Base-by-base conservation (phyloP, 2,888 invertebrate genomes). In the Emmelina monodactyla region DNA sequence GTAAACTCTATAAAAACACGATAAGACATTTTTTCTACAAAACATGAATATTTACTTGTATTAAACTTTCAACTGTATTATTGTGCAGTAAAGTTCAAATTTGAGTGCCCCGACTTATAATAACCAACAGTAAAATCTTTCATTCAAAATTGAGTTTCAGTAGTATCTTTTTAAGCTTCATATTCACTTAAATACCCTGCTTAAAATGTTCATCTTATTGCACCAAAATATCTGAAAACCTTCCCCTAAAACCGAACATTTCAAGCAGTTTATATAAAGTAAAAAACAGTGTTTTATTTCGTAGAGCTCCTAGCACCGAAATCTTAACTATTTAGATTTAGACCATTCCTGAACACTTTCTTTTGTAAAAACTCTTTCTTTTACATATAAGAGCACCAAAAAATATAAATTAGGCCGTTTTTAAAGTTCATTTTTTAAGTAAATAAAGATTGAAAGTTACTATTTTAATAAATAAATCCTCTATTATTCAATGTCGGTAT, bases 261-360 rank as follows among this genome's bases (percentile, higher is more conserved):
- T 28, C 28, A 30, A 30, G 15, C 30, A 6, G 14, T 14, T 14
- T 6, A 25, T 14, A 30, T 14, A 9, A 28, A 28, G 14, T 33
- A 10, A 5, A 15, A 28, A 39, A 32, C 34, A 31, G 37, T 28
- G n/a, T 37, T 42, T 47, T 56, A 55, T 53, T 43, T 38, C 57
- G 55, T 50, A 55, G 57, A 51, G 47, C 50, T 47, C 49, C 44
- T 46, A 75, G 75, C 75, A 76, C 76, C 75, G 59, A 63, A 62
- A 62, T 55, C 53, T 62, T 62, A 59, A 48, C 55, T 55, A 53
- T 50, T 55, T 49, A 53, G 44, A 45, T 73, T 75, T 72, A 73
- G 72, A 75, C 60, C 70, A 68, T 47, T 62, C 56, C 55, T 73
- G 75, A 73, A 75, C 72, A 73, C 76, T 62, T 68, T 53, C 58